Base-by-base conservation (phyloP, 2,113 vertebrate species). In the Lates calcarifer region DNA sequence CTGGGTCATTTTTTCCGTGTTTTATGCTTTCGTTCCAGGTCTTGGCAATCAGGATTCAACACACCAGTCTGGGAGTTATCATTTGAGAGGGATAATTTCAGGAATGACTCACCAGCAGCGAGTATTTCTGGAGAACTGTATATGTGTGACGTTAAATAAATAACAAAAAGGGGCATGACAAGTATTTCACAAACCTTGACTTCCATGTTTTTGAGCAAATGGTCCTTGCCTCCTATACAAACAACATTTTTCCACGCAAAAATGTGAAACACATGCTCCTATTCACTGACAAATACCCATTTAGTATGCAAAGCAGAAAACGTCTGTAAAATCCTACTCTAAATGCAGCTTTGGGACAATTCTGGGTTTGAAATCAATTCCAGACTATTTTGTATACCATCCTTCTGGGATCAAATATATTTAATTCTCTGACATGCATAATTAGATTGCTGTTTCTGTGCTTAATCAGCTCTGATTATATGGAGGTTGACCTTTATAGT, bases 101-200 rank as follows among this genome's bases (percentile, higher is more conserved):
- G 70, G 41, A 72, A 65, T 90, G 91, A 94, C 77, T 92, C 88
- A 92, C 72, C 77, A 33, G 35, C 33, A 20, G 60, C 17, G 63
- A 89, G 74, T 67, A 76, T 62, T 89, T 86, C 73, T 80, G 83
- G 87, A 84, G 68, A 85, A 87, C 17, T 73, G 79, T 78, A 24
- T 81, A 81, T 31, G 63, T 89, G 87, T 90, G 87, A 91, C 41
- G 51, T 86, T 80, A 78, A 87, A 89, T 86, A 89, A 93, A 91
- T 63, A 86, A 77, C 77, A 82, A 82, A 67, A 55, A 55, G 51
- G 81, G 81, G 74, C 79, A 78, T 72, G 79, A 85, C 83, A 84
- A 83, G 70, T 74, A 79, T 87, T 91, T 88, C 53, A 80, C 64
- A 91, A 93, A 87, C 51, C 73, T 70, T 58, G 64, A 85, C 87